Conservation (phyloP, 2,797 vertebrate genomes). For the Xyrichtys novacula region DNA sequence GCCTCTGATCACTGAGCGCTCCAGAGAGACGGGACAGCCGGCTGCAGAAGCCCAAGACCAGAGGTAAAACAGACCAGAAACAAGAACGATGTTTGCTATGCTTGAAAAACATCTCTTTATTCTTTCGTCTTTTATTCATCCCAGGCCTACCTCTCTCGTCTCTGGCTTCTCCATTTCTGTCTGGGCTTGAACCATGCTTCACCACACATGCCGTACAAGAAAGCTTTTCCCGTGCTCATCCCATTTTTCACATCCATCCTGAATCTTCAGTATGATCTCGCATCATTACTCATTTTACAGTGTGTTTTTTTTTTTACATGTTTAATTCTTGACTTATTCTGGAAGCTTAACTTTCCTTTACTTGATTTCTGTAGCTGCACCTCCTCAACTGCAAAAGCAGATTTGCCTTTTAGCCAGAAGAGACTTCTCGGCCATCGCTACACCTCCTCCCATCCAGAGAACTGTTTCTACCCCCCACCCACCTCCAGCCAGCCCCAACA, state of each 20-base stretch:
- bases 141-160: too few species aligned
- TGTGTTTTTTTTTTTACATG: neutral
- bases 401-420: conserved; percentile 56
- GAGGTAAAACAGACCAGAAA: conserved; percentile 55
- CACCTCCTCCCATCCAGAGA: conserved; percentile 74
- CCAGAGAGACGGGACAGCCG: conserved; percentile 34
- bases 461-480: conserved; percentile 67
- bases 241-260: neutral
- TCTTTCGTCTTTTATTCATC: too few species aligned
- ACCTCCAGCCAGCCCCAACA: conserved; percentile 54
- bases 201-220: too few species aligned
- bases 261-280: neutral
- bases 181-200: neutral
- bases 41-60: conserved; percentile 26
- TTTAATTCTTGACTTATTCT: neutral
- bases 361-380: conserved; percentile 31
- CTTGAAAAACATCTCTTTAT: too few species aligned
- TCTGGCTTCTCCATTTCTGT: too few species aligned
- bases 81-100: too few species aligned
- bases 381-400: conserved; percentile 45
- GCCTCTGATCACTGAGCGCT: conserved; percentile 73
- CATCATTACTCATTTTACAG: neutral
- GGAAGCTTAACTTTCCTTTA: neutral
- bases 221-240: neutral
- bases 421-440: conserved; percentile 69